phyloP scores from a whole-genome alignment of 2,888 invertebrate species.

The Seira musarum region DNA sequence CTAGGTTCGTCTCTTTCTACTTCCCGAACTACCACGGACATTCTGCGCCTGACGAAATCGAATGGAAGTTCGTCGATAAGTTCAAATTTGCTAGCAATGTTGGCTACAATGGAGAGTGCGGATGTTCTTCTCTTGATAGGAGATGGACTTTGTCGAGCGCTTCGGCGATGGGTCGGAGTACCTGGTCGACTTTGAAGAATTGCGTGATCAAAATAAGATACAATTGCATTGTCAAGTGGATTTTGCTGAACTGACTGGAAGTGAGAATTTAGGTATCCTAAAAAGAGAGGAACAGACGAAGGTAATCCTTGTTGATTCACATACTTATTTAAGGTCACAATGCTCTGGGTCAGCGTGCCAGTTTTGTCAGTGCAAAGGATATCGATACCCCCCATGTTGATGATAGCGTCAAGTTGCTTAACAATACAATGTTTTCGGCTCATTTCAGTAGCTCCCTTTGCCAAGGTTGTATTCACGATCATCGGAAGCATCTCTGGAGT shows the following conservation, averaged over 20 bases:
- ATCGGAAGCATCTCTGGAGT: conserved; percentile 62
- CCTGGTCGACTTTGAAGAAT: no score
- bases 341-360: conserved; percentile 51
- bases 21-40: conserved; percentile 46
- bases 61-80: conserved; percentile 58
- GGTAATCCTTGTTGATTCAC: conserved; percentile 22
- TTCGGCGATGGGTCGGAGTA: no score
- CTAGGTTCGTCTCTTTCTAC: not conserved
- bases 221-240: conserved; percentile 54
- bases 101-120: no score
- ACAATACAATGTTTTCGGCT: conserved; percentile 48
- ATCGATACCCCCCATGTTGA: conserved; percentile 57
- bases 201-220: not conserved
- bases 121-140: no score
- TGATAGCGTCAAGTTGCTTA: conserved; percentile 56
- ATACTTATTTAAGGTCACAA: conserved; percentile 34
- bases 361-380: conserved; percentile 59
- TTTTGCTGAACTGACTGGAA: conserved; percentile 52
- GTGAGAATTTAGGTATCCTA: conserved; percentile 54
- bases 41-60: conserved; percentile 57
- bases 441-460: conserved; percentile 54
- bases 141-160: no score
- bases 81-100: no score
- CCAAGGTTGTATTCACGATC: conserved; percentile 54
- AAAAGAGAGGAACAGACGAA: conserved; percentile 30